These are phyloP conservation scores for Netelia fuscicornis DNA, from an alignment of 2,888 invertebrate genomes.

Conservation along the genomic window DNA sequence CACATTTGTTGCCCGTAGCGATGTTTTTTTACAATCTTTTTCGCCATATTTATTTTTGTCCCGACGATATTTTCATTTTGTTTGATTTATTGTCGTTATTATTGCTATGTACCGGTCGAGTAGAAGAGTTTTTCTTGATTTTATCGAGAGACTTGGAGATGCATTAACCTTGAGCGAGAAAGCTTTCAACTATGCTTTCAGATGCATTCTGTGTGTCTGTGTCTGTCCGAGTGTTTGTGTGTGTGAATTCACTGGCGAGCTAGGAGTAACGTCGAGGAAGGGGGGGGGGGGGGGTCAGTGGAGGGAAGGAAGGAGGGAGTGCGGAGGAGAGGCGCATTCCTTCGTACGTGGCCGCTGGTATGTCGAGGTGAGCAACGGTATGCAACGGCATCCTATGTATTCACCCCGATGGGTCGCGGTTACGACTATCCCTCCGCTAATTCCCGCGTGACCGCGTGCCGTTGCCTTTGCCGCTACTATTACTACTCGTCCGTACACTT, in stretches of 20 bases:
- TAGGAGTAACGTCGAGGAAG: conserved; percentile 6
- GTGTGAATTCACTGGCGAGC: conserved; percentile 41
- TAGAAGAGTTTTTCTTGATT: neutral
- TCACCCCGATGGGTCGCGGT: conserved; percentile 81
- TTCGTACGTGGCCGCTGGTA: conserved; percentile 81
- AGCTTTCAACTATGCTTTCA: conserved; percentile 7
- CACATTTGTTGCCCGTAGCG: neutral
- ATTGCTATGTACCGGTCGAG: neutral
- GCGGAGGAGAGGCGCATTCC: conserved; percentile 79
- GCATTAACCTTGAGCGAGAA: conserved; percentile 32
- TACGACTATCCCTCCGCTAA: conserved; percentile 80
- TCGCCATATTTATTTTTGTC: neutral
- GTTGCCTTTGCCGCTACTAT: conserved; percentile 32
- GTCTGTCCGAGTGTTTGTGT: neutral
- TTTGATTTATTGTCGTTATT: neutral
- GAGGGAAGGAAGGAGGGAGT: conserved; percentile 72
- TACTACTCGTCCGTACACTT: conserved; percentile 24
- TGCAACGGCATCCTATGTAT: conserved; percentile 83
- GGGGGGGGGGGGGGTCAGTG: neutral
- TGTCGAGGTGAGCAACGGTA: conserved; percentile 82
- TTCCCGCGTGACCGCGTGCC: conserved; percentile 76
- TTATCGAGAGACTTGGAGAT: conserved; percentile 16
- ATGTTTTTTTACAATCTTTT: neutral
- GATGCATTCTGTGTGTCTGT: conserved; percentile 12
- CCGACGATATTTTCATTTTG: neutral